phyloP scores from a whole-genome alignment of 2,113 vertebrate genomes.

The Bolborhynchus lineola region DNA sequence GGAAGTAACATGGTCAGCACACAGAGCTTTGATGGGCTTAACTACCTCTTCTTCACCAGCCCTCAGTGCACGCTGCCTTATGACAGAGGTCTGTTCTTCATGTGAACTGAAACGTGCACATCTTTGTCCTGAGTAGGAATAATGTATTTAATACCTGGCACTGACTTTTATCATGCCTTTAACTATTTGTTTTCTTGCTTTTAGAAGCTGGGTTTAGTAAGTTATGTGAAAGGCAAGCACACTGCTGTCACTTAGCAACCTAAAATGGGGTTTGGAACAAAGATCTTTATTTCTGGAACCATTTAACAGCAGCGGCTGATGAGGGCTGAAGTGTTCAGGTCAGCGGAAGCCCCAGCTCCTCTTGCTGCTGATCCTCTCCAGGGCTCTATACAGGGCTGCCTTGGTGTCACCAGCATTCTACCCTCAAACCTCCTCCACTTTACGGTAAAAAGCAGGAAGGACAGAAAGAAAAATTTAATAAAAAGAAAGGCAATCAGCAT shows the following conservation, averaged over 20 bases:
- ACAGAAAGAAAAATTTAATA: too few relatives aligned
- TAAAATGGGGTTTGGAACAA: background rate
- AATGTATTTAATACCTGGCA: background rate
- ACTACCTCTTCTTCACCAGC: accelerated
- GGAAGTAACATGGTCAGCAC: accelerated
- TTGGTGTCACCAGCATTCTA: accelerated
- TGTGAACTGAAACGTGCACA: accelerated
- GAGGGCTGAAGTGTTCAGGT: background rate
- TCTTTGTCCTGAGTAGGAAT: accelerated
- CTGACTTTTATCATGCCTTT: background rate
- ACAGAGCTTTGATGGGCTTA: accelerated
- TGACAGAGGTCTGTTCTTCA: background rate
- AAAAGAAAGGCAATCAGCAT: accelerated
- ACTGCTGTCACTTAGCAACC: conserved; percentile 43
- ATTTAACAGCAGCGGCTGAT: accelerated
- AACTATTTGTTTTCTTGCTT: background rate
- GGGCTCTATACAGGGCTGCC: accelerated
- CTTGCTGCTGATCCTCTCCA: background rate
- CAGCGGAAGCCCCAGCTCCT: background rate
- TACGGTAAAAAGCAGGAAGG: background rate
- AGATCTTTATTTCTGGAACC: background rate
- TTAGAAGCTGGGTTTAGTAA: background rate
- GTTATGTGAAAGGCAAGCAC: background rate
- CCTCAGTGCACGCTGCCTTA: accelerated
- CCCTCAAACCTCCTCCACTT: background rate